Base-by-base conservation (phyloP, 2,797 vertebrate genomes). In the Prunella strophiata region DNA sequence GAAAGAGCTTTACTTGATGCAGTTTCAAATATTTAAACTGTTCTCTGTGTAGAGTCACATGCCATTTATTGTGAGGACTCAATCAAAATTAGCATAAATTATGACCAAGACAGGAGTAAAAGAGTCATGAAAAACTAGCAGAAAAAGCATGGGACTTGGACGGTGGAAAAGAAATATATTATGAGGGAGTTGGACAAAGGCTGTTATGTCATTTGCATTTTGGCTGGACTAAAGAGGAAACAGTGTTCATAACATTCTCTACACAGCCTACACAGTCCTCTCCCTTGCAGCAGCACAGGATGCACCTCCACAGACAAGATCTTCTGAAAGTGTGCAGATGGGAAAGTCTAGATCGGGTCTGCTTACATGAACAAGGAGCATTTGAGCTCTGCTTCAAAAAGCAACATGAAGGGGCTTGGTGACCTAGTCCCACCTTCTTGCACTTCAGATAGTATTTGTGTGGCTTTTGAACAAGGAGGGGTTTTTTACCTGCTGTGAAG, bases 401-500 rank as follows among this genome's bases (percentile, higher is more conserved):
- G 15, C 47, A 88, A 36, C 23, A 11, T 13, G 11, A 82, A 80
- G 36, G 16, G 16, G 5, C 36, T 76, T 65, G 55, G 48, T 85
- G 40, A 67, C n/a, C 19, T 51, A 42, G 26, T 38, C 5, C 30
- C 42, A 27, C 7, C 75, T 4, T 75, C 75, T 4, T 75, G 55
- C 10, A 67, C 25, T 74, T 52, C 54, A 72, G 26, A n/a, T 16
- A 75, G 14, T 29, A 30, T 90, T 67, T 87, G 26, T 70, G 34
- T 85, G 70, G 10, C 15, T 95, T 93, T 94, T 51, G 17, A 95
- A 90, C 34, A 43, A 79, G 65, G 16, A 11, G 8, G 63, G 73
- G 22, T 77, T 95, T 85, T 59, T 75, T 42, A 73, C 27, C 30
- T 65, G 54, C 43, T 61, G 54, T 63, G 54, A 94, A 92, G 54